These are phyloP conservation scores for Zoanthus gigantus DNA, from an alignment of 92 coral and sea anemone genomes.

Conservation along the genomic window DNA sequence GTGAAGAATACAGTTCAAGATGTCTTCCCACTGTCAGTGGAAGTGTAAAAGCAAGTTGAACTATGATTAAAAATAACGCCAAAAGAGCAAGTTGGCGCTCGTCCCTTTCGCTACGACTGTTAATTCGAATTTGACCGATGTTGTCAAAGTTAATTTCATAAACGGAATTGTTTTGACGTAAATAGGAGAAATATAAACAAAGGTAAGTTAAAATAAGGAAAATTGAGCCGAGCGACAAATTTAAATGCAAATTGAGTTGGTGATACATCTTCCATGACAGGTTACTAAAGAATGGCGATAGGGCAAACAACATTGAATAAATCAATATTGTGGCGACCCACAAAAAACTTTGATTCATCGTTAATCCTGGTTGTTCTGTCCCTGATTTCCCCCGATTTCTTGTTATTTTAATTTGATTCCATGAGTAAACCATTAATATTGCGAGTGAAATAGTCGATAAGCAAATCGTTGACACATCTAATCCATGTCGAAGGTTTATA, in stretches of 20 bases:
- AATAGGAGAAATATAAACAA: slow-evolving; percentile 4
- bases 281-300: neutral
- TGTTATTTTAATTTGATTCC: slow-evolving; percentile 15
- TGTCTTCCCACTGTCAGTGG: slow-evolving; percentile 8
- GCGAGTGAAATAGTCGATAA: slow-evolving; percentile 21
- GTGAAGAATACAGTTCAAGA: slow-evolving; percentile 13
- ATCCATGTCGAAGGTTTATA: neutral
- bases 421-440: neutral
- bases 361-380: neutral
- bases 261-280: slow-evolving; percentile 27
- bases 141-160: slow-evolving; percentile 11
- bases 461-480: slow-evolving; percentile 3
- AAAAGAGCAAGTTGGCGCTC: slow-evolving; percentile 15
- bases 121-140: slow-evolving; percentile 14
- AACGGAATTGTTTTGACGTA: slow-evolving; percentile 24
- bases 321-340: neutral
- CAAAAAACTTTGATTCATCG: slow-evolving; percentile 4
- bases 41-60: slow-evolving; percentile 25
- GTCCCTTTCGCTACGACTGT: neutral
- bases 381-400: neutral
- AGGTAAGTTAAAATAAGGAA: neutral
- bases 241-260: slow-evolving; percentile 25
- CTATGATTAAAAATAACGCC: slow-evolving; percentile 22
- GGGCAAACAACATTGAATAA: slow-evolving; percentile 12
- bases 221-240: slow-evolving; percentile 21